Evolutionary conservation across 2,797 vertebrate species (phyloP).

Genomic region (Capromys pilorides): DNA sequence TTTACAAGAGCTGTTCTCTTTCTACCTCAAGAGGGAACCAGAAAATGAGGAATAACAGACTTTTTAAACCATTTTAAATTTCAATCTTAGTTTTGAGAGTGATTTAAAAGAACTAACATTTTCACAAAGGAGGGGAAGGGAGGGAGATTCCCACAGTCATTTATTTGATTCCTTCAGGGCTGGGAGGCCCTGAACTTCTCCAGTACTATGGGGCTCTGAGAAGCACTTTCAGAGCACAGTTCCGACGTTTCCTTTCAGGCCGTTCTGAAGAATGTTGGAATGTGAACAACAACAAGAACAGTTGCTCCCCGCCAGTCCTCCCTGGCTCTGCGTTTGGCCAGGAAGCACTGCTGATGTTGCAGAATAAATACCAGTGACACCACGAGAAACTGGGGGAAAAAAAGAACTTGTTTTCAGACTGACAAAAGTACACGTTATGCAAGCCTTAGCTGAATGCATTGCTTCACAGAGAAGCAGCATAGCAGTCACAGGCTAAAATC

Average conservation of each 20-base stretch:
- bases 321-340: conserved; percentile 15
- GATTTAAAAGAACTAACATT: not conserved
- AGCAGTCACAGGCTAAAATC: not conserved
- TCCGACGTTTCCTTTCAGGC: conserved; percentile 64
- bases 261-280: conserved; percentile 71
- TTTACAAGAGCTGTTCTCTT: conserved; percentile 51
- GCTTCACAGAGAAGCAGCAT: conserved; percentile 28
- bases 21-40: conserved; percentile 42
- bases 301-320: conserved; percentile 55
- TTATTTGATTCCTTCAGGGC: not conserved
- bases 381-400: conserved; percentile 53
- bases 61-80: conserved; percentile 48
- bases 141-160: conserved; percentile 43
- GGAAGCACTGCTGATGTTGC: conserved; percentile 40
- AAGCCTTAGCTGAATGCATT: conserved; percentile 57
- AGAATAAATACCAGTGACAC: conserved; percentile 65
- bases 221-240: conserved; percentile 55
- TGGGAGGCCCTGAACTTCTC: conserved; percentile 56
- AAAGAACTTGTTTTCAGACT: not conserved
- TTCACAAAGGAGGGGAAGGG: not conserved
- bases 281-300: conserved; percentile 61
- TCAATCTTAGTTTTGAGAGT: conserved; percentile 40
- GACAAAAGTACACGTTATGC: conserved; percentile 44
- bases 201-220: not conserved
- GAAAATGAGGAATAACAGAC: conserved; percentile 4